phyloP scores from a whole-genome alignment of 2,797 vertebrate genomes.

The Gallirallus australis region DNA sequence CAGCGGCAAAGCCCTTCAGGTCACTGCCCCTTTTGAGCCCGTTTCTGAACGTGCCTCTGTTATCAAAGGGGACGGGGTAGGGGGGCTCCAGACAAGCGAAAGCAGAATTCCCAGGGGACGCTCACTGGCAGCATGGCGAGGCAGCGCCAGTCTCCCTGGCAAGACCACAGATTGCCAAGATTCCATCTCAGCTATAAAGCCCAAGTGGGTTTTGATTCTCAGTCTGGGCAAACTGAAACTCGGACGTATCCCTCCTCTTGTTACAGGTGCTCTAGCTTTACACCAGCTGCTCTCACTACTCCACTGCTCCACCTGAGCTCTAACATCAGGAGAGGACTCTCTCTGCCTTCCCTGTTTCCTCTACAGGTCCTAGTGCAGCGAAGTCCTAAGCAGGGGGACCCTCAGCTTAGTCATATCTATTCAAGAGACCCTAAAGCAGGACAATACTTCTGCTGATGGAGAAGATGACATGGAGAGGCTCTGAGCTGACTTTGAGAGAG shows the following conservation, averaged over 20 bases:
- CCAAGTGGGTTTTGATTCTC: neutral
- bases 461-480: neutral
- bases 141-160: neutral
- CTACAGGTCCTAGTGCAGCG: neutral
- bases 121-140: neutral
- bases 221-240: neutral
- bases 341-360: rapidly evolving
- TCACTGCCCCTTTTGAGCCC: neutral
- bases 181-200: neutral
- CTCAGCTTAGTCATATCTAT: neutral
- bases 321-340: neutral
- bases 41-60: neutral
- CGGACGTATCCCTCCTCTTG: neutral
- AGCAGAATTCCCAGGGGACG: neutral
- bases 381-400: neutral
- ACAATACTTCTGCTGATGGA: neutral
- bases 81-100: neutral
- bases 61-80: neutral
- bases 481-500: neutral
- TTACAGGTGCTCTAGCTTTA: neutral
- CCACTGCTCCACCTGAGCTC: neutral
- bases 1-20: neutral
- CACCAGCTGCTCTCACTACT: neutral
- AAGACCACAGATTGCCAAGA: neutral
- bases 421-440: neutral